These are phyloP conservation scores for Delphinus delphis DNA, from an alignment of 2,113 vertebrate genomes.

Conservation along the genomic window DNA sequence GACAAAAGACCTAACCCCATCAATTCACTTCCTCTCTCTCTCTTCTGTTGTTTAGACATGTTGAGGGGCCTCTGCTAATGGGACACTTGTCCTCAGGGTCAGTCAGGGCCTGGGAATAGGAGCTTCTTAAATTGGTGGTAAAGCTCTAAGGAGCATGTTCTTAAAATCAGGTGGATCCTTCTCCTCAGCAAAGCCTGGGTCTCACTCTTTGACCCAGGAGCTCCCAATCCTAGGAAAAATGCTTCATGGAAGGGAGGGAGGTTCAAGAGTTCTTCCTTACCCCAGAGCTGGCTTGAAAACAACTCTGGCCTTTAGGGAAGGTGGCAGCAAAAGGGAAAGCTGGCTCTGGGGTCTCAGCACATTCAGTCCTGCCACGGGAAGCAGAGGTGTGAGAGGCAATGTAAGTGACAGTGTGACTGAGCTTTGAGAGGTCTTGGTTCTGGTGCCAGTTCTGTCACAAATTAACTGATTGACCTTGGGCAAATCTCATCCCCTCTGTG, in stretches of 20 bases:
- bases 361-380: not conserved
- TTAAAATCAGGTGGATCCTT: not conserved
- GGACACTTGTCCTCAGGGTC: not conserved
- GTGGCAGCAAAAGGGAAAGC: not conserved
- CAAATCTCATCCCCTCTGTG: not conserved
- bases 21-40: not conserved
- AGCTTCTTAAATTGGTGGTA: not conserved
- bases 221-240: not conserved
- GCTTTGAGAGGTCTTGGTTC: not conserved
- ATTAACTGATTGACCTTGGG: not conserved
- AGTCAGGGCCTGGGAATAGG: not conserved
- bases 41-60: not conserved
- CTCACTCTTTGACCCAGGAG: not conserved
- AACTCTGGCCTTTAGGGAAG: not conserved
- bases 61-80: not conserved
- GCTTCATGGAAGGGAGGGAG: not conserved
- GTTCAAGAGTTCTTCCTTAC: not conserved
- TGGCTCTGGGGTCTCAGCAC: not conserved
- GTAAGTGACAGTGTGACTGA: fast-evolving
- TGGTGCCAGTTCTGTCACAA: not conserved
- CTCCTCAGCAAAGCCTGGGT: not conserved
- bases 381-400: not conserved
- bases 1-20: not conserved
- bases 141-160: not conserved
- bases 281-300: not conserved